Conservation (phyloP, 2,888 invertebrate species). For the Listrodromus nycthemerus region DNA sequence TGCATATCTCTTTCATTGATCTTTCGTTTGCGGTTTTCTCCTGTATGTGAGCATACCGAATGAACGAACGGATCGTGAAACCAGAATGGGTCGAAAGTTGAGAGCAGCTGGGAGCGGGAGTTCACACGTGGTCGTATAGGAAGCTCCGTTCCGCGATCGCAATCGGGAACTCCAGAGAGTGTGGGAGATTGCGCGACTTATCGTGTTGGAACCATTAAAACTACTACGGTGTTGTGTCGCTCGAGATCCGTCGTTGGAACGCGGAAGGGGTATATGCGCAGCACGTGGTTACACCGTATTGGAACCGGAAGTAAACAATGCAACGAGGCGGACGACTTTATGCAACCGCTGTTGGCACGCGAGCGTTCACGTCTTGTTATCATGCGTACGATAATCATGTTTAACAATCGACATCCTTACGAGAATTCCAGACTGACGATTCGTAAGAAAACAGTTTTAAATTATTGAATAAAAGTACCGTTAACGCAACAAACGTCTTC, state of each 20-base stretch:
- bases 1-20: constrained; percentile 39
- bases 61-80: background rate
- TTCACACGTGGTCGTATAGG: constrained; percentile 29
- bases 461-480: constrained; percentile 3
- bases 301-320: constrained; percentile 63
- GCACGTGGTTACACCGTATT: constrained; percentile 18
- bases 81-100: constrained; percentile 4
- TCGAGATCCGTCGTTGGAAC: constrained; percentile 20
- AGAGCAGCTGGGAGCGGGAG: constrained; percentile 10
- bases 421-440: constrained; percentile 22
- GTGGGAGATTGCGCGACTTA: constrained; percentile 44
- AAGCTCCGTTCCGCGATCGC: constrained; percentile 26
- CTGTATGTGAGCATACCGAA: constrained; percentile 22
- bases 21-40: constrained; percentile 20
- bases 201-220: constrained; percentile 53
- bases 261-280: constrained; percentile 25
- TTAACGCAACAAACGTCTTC: constrained; percentile 12
- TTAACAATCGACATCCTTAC: constrained; percentile 58
- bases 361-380: constrained; percentile 35
- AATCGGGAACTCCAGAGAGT: constrained; percentile 51
- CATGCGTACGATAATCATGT: constrained; percentile 48
- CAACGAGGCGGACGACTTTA: constrained; percentile 59
- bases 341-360: constrained; percentile 40
- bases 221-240: constrained; percentile 12
- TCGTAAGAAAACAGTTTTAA: constrained; percentile 17